Evolutionary conservation across 53 echinoderm and acorn worm species (phyloP).

Genomic region (Zoroaster sp.): DNA sequence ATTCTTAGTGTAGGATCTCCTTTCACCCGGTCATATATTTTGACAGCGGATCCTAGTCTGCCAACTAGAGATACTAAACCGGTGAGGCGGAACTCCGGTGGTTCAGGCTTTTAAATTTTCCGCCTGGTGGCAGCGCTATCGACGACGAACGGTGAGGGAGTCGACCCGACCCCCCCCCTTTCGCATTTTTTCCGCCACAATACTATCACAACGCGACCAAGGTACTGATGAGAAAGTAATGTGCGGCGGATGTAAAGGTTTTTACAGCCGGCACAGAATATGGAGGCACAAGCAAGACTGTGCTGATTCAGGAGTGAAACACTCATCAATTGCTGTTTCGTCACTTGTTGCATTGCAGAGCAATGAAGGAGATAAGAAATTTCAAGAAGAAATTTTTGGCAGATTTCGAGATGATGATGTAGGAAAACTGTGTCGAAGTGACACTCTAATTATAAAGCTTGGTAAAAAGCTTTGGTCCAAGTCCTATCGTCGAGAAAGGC

Average conservation of each 20-base stretch:
- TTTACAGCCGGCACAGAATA: neutral
- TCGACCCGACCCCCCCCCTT: too few species aligned
- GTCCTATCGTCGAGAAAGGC: neutral
- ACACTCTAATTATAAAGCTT: neutral
- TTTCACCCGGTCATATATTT: too few species aligned
- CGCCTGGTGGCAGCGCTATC: too few species aligned
- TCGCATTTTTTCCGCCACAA: too few species aligned
- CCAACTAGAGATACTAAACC: too few species aligned
- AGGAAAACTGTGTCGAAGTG: neutral
- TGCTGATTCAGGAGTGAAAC: neutral
- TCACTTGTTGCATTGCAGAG: neutral
- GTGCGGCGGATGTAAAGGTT: neutral
- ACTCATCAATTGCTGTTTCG: neutral
- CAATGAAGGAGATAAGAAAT: neutral
- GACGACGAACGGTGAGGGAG: too few species aligned
- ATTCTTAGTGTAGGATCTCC: too few species aligned
- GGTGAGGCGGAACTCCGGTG: too few species aligned
- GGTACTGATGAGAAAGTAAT: neutral
- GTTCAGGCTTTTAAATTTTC: too few species aligned
- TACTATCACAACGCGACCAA: neutral
- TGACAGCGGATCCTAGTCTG: too few species aligned
- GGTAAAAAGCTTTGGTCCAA: neutral
- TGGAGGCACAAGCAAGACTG: conserved; percentile 13
- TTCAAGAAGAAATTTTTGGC: neutral
- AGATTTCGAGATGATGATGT: neutral